These are phyloP conservation scores for Apamea crenata DNA, from an alignment of 2,888 invertebrate genomes.

Conservation along the genomic window DNA sequence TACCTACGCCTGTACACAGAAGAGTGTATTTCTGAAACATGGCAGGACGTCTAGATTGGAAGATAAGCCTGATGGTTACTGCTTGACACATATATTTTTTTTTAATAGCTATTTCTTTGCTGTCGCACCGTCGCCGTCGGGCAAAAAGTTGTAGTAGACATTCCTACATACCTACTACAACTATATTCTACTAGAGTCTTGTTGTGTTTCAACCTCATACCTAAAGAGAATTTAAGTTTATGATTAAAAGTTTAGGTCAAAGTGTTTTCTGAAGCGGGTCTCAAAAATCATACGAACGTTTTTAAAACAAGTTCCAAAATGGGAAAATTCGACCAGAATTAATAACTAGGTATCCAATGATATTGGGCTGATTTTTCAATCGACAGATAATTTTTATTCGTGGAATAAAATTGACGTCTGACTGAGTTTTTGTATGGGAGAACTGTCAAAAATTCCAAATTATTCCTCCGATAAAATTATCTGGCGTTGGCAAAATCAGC, in stretches of 20 bases:
- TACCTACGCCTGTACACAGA: background rate
- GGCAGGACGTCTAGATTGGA: background rate
- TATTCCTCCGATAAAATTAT: no score
- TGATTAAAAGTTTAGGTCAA: background rate
- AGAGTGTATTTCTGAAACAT: constrained; percentile 10
- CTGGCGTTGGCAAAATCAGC: no score
- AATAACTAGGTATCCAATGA: background rate
- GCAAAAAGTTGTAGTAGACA: no score
- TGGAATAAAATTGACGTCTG: no score
- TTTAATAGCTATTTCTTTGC: no score
- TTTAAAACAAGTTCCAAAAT: background rate
- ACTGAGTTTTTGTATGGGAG: no score
- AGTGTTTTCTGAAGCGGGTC: background rate
- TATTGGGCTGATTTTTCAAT: no score
- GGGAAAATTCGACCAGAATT: background rate
- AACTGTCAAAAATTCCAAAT: no score
- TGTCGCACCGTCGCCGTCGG: no score
- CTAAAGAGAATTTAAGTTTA: background rate
- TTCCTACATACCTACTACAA: no score
- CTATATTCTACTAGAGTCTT: no score
- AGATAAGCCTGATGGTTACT: constrained; percentile 7
- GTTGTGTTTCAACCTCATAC: background rate
- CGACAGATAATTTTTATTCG: no score
- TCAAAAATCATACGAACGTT: background rate
- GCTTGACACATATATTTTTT: background rate